Evolutionary conservation across 2,797 vertebrate species (phyloP), one percentile per base, ranked within the genome.

Genomic region (Cirrhinus molitorella): DNA sequence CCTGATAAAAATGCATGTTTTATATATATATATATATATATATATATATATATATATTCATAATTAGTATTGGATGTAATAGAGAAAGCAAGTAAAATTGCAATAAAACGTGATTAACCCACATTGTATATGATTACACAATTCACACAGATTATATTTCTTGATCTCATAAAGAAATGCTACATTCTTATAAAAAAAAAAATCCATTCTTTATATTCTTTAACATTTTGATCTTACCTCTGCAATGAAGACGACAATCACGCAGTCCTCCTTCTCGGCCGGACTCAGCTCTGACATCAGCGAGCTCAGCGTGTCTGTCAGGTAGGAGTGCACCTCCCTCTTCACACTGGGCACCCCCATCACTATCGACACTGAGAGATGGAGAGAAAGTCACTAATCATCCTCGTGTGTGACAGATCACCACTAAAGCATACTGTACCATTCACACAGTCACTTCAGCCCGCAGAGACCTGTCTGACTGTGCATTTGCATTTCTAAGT

Each of bases 281-380:
- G 94, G 93, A 53, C 96, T 98, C 85, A 99, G 96, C 92, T 99
- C 98, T 0, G 96, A 96, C 95, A 99, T 97, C 92, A 99, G 95
- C 2, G 98, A 99, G 90, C 92, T 97, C 90, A 99, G 96, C 0
- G 98, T 99, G 94, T 99, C 97, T 0, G 96, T 96, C 93, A 99
- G 95, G 93, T 99, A 99, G 12, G 97, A 97, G 89, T 99, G 98
- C 57, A 98, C 97, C 91, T 99, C 98, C 77, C 98, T 93, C 93
- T 97, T 97, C 90, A 99, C 98, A 1, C 97, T 99, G 73, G 98
- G 98, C 79, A 99, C 96, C 28, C 98, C 98, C 97, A 99, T 97
- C 90, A 99, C 98, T 70, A 99, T 95, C 1, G 98, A 99, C 87
- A 99, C 98, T 99, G 91, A 75, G 85, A 90, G 85, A 89, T 67